Base-by-base conservation (phyloP, 92 coral and sea anemone species). In the Micromussa lordhowensis region DNA sequence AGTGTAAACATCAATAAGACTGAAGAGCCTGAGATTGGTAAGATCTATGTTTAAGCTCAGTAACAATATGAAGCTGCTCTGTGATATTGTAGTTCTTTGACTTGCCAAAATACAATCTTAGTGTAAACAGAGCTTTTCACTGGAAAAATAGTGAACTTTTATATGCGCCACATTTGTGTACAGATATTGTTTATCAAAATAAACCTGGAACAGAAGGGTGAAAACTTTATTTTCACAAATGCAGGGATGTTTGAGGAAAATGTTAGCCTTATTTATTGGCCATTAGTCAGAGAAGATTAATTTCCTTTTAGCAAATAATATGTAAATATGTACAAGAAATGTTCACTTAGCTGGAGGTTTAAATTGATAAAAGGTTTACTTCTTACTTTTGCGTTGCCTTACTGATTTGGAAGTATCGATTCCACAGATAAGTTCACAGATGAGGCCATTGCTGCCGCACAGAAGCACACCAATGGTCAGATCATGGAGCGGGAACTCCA, bases 341-440 rank as follows among this genome's bases (percentile, higher is more conserved):
- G 0, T 61, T 61, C 28, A 22, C 28, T 19, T 16, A 61, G 68
- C 28, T 21, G 26, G 24, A 19, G 0, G 6, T 58, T 40, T 40
- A 40, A 58, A 7, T 61, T 61, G 14, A 54, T 54, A 54, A 14
- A 54, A 54, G 59, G 24, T 24, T 22, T 61, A 21, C 68, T 61
- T 40, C 10, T 4, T 40, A 10, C 48, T 40, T 10, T 40, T 4
- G 48, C 10, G 7, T 40, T 40, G 48, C 48, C 48, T 4, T 40
- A 40, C 48, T 40, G 48, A 40, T 40, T 40, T 40, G 48, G 11
- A n/a, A 64, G 70, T 64, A 26, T 76, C 66, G 30, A 28, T 44
- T 14, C 64, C 68, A 22, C 89, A 93, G 95, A 93, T 75, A 72
- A 30, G 16, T 93, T 93, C 69, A 93, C 95, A 58, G 95, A 93